A percentile compares a stretch with the other conserved stretches of the same genome.
Evolutionary conservation across 2,888 invertebrate species (phyloP).

Genomic region (Megastigmus dorsalis): DNA sequence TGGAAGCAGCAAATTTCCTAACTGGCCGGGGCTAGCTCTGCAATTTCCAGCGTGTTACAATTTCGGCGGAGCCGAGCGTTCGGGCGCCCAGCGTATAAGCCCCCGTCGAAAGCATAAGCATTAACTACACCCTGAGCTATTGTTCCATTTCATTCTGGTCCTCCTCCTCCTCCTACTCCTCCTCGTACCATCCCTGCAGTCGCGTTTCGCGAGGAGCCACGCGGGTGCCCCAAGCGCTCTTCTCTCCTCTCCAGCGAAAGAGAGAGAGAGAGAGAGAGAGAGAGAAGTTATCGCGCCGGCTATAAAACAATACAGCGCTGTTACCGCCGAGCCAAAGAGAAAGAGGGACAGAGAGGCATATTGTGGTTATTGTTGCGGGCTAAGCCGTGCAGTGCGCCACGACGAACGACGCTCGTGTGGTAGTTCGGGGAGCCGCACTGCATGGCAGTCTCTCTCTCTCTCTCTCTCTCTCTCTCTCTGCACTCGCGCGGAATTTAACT

Average conservation of each 20-base stretch:
- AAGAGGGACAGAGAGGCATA: slow-evolving; percentile 63
- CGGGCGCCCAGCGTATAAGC: slow-evolving; percentile 9
- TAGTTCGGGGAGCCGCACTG: slow-evolving; percentile 29
- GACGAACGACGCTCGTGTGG: background rate
- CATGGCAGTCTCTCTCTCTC: too few species aligned
- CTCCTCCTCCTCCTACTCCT: background rate
- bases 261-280: slow-evolving; percentile 34
- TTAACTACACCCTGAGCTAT: slow-evolving; percentile 70
- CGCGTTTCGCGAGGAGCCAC: too few species aligned
- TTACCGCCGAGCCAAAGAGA: slow-evolving; percentile 59
- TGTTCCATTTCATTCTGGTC: slow-evolving; percentile 66
- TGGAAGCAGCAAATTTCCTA: slow-evolving; percentile 37
- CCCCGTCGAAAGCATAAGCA: slow-evolving; percentile 59
- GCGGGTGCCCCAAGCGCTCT: too few species aligned
- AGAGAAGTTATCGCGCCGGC: slow-evolving; percentile 65
- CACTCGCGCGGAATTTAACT: slow-evolving; percentile 40
- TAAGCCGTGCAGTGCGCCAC: too few species aligned
- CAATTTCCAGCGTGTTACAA: slow-evolving; percentile 59
- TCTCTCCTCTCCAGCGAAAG: too few species aligned
- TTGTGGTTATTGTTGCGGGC: slow-evolving; percentile 68
- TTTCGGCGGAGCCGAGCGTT: too few species aligned
- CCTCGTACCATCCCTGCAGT: too few species aligned
- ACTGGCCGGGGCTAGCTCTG: slow-evolving; percentile 52
- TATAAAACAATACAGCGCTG: slow-evolving; percentile 70
- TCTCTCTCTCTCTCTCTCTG: too few species aligned